Evolutionary conservation across 2,113 vertebrate genomes (phyloP), one percentile per base, ranked within the genome.

Genomic region (Sylvia atricapilla): DNA sequence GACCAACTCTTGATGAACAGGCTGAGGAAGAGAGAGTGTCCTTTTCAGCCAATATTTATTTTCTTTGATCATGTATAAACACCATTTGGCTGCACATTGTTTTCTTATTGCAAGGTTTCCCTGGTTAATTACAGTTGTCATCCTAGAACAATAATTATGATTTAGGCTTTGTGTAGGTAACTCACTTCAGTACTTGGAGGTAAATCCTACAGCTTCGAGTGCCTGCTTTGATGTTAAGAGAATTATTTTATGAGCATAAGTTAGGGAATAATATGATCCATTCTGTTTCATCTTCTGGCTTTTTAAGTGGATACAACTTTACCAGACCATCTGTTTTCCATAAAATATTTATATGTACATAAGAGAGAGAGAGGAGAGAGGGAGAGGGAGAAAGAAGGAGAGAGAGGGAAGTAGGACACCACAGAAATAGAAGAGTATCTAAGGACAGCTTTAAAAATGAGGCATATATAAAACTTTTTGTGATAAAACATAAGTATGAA

Each of bases 251-350:
- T 90, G 73, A 89, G 55, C 68, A 66, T 86, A 87, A 94, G n/a
- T 76, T 89, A 78, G 69, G 69, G 64, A 82, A 90, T 94, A 91
- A 86, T 86, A 70, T 86, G 83, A 96, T 69, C 79, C 88, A 90
- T 93, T 93, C 91, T 87, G 76, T 96, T 96, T 97, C 59, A 94
- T 95, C 63, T 92, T 90, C 72, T 93, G 85, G 52, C 82, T 93
- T 90, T 96, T 96, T 92, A 88, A 93, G 52, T 50, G n/a, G 83
- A 78, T 93, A 81, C 43, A 93, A 84, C 85, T 93, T 91, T 60
- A 95, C 55, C 52, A 91, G 68, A 80, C 93, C 92, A 97, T 96
- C 95, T 97, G 95, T 92, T 96, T 96, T 96, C 82, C 43, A 95
- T 96, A 93, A 96, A 97, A 93, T 96, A 96, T 94, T 95, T 96